Evolutionary conservation across 2,797 vertebrate species (phyloP).

Genomic region (Pagetopsis macropterus): DNA sequence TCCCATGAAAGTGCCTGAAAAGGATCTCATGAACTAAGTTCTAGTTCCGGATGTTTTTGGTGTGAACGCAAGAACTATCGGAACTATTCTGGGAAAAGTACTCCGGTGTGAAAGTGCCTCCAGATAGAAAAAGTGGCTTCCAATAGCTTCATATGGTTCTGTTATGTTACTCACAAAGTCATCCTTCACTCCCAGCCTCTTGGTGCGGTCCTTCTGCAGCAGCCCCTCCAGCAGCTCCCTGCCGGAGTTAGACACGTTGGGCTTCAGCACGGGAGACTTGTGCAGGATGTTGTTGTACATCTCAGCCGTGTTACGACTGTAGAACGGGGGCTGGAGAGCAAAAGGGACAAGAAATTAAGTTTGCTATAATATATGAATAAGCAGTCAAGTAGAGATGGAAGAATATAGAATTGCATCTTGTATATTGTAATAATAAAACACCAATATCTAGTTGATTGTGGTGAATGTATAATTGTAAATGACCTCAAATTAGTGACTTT

Average conservation of each 20-base stretch:
- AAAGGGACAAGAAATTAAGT: neutral
- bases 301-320: constrained; percentile 87
- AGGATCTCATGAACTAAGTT: too few relatives aligned
- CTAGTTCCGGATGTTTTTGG: too few relatives aligned
- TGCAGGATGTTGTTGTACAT: constrained; percentile 89
- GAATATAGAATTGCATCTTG: too few relatives aligned
- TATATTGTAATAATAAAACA: too few relatives aligned
- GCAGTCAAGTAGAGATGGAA: too few relatives aligned
- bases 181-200: constrained; percentile 80
- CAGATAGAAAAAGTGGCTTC: neutral
- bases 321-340: constrained; percentile 83
- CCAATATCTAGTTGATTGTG: too few relatives aligned
- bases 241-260: constrained; percentile 85
- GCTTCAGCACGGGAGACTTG: constrained; percentile 83
- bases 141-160: neutral
- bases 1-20: too few relatives aligned
- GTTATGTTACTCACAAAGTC: constrained; percentile 82
- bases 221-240: constrained; percentile 84
- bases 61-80: too few relatives aligned
- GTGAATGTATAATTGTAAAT: too few relatives aligned
- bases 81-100: too few relatives aligned
- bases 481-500: too few relatives aligned
- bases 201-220: constrained; percentile 84
- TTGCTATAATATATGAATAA: neutral
- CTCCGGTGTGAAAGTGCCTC: neutral